Conservation (phyloP, 2,797 vertebrate genomes). For the Tamandua tetradactyla region DNA sequence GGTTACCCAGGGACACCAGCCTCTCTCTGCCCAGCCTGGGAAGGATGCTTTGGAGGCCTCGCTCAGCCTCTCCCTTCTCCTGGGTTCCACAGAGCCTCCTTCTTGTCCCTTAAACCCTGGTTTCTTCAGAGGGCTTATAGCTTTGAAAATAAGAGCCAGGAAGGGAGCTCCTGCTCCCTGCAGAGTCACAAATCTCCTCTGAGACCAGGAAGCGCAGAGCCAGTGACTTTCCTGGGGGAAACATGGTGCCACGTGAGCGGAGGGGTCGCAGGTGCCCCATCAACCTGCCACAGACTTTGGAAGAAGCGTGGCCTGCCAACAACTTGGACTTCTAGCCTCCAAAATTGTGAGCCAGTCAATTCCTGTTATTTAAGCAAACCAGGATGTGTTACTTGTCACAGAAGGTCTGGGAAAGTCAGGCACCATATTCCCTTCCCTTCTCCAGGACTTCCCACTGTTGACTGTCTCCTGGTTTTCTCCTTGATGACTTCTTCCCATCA, state of each 20-base stretch:
- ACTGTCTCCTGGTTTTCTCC: background rate
- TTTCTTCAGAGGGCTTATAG: background rate
- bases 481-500: background rate
- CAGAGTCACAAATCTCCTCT: background rate
- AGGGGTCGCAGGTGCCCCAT: too few species aligned
- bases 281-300: too few species aligned
- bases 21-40: background rate
- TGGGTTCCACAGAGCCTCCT: background rate
- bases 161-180: background rate
- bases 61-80: rapidly evolving
- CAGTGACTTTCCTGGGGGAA: background rate
- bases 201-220: background rate
- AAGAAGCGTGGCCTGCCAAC: too few species aligned
- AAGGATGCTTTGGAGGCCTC: background rate
- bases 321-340: too few species aligned
- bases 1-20: background rate
- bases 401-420: too few species aligned
- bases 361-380: too few species aligned
- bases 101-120: background rate
- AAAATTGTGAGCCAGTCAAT: too few species aligned
- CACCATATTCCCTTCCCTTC: background rate
- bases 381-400: too few species aligned
- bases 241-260: too few species aligned
- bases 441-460: background rate
- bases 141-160: background rate